Conservation (phyloP, 53 echinoderm and acorn worm species). For the Glandiceps talaboti region DNA sequence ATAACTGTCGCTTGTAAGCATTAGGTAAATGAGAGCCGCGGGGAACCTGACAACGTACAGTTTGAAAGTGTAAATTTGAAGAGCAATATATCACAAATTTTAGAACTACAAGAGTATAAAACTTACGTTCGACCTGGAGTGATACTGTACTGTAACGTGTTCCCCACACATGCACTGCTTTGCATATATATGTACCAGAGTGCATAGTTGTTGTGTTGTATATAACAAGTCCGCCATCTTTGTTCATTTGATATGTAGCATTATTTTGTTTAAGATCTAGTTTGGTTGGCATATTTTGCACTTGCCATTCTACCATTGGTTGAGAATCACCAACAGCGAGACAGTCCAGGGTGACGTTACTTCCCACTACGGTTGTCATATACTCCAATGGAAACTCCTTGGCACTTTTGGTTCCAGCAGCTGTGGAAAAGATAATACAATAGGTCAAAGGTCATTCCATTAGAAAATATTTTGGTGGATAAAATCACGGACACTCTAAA, state of each 20-base stretch:
- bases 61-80: too few relatives aligned
- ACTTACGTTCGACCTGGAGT: too few relatives aligned
- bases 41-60: too few relatives aligned
- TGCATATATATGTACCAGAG: conserved; percentile 56
- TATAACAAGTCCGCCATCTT: conserved; percentile 47
- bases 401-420: background rate
- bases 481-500: too few relatives aligned
- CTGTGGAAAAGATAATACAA: too few relatives aligned
- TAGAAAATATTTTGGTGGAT: too few relatives aligned
- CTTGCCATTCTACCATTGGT: conserved; percentile 63
- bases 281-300: conserved; percentile 48
- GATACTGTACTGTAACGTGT: too few relatives aligned
- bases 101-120: too few relatives aligned
- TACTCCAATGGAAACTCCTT: background rate
- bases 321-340: conserved; percentile 44
- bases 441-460: too few relatives aligned
- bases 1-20: too few relatives aligned
- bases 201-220: conserved; percentile 40
- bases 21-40: too few relatives aligned
- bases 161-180: conserved; percentile 39
- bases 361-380: conserved; percentile 22
- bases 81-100: too few relatives aligned
- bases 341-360: conserved; percentile 43
- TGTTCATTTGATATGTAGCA: conserved; percentile 23
- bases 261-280: conserved; percentile 20